phyloP scores from a whole-genome alignment of 1,140 invertebrate species.

The Eubasilissa regina region DNA sequence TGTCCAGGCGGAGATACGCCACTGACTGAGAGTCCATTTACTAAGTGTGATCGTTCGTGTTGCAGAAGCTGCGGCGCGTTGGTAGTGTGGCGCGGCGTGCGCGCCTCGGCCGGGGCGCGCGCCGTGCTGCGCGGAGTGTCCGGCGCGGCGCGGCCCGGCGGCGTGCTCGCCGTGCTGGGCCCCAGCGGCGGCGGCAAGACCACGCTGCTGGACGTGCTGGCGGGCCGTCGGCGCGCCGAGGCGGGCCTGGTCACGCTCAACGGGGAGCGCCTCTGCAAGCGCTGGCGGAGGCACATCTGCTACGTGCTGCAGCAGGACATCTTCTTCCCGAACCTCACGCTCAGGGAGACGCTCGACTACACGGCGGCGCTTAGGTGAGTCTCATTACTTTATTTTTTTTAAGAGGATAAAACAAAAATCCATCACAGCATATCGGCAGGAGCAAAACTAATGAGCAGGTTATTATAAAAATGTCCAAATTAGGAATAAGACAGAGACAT shows the following conservation, averaged over 20 bases:
- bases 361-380: constrained; percentile 74
- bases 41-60: not conserved
- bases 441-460: too few relatives aligned
- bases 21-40: too few relatives aligned
- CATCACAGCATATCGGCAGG: not conserved
- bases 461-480: too few relatives aligned
- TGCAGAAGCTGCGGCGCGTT: constrained; percentile 48
- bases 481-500: too few relatives aligned
- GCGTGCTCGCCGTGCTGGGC: constrained; percentile 88
- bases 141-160: constrained; percentile 74
- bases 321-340: constrained; percentile 87
- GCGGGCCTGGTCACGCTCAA: constrained; percentile 83
- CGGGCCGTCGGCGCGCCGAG: constrained; percentile 79
- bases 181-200: constrained; percentile 88
- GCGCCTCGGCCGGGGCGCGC: constrained; percentile 47
- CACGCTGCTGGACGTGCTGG: constrained; percentile 84
- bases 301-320: constrained; percentile 91
- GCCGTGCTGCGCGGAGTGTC: constrained; percentile 49
- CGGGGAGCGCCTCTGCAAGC: constrained; percentile 82
- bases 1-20: too few relatives aligned
- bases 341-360: constrained; percentile 86
- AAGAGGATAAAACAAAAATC: not conserved
- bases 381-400: not conserved
- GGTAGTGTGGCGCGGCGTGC: constrained; percentile 52
- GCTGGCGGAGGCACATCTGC: constrained; percentile 84